Base-by-base conservation (phyloP, 2,797 vertebrate genomes). In the Enteromius radiatus region DNA sequence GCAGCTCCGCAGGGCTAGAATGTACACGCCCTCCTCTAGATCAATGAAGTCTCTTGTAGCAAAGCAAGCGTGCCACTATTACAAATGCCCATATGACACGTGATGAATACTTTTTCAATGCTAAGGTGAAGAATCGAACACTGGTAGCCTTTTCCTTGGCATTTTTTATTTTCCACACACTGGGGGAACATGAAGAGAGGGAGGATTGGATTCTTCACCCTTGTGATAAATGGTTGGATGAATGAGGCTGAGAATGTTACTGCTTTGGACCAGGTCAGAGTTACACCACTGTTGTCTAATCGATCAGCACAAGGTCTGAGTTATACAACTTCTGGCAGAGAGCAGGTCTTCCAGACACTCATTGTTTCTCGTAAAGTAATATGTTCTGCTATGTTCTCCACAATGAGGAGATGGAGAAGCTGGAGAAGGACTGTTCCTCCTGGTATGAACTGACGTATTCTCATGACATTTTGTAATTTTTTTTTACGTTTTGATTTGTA, bases 21-120 rank as follows among this genome's bases (percentile, higher is more conserved):
- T 65, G 85, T 84, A 61, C 54, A 82, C 73, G 84, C 85, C 88
- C 81, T 88, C 0, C 4, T 90, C 83, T 86, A 89, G 84, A 94
- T 94, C 89, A 69, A 93, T 95, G 89, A 91, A 31, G 21, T 87
- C 84, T 87, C 89, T 86, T 81, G 84, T 88, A 84, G 38, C 80
- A 87, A 85, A 74, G 64, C 83, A 80, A 89, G 81, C 87, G 80
- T 86, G 88, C 78, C 87, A 89, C 87, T 90, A 91, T 93, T 89
- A 91, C 87, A 92, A 92, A 93, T 88, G 85, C 85, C 36, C 5
- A 0, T 8, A 47, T 88, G 85, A 90, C 85, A 85, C 84, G 84
- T 90, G 90, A 92, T 89, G 82, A 89, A 92, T 92, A 84, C 79
- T 89, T 91, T 76, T 89, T 85, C 80, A 73, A 38, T 81, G 83